Evolutionary conservation across 2,888 invertebrate species (phyloP).

Genomic region (Ligdia adustata): DNA sequence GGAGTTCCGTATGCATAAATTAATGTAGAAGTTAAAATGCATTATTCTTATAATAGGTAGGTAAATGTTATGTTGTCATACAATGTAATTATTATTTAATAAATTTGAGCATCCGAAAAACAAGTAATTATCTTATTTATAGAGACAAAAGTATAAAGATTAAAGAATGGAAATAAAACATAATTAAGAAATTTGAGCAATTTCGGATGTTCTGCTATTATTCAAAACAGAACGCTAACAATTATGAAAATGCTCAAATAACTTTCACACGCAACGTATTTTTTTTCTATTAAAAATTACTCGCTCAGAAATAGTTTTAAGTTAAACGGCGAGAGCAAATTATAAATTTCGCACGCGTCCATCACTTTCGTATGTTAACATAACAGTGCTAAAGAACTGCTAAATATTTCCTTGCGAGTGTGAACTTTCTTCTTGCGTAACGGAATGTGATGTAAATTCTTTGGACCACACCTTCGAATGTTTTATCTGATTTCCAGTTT

Average conservation of each 20-base stretch:
- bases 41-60: not conserved
- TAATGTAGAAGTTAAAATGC: too few relatives aligned
- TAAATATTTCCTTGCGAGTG: constrained; percentile 20
- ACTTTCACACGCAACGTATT: constrained; percentile 12
- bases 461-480: constrained; percentile 9
- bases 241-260: not conserved
- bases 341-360: constrained; percentile 34
- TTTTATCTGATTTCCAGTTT: constrained; percentile 4
- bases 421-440: constrained; percentile 27
- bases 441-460: constrained; percentile 14
- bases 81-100: too few relatives aligned
- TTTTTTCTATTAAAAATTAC: constrained; percentile 17
- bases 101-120: too few relatives aligned
- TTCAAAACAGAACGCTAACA: too few relatives aligned
- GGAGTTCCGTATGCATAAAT: constrained; percentile 11
- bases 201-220: too few relatives aligned
- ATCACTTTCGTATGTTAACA: constrained; percentile 35
- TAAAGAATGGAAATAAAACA: too few relatives aligned
- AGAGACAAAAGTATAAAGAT: too few relatives aligned
- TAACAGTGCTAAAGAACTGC: constrained; percentile 24
- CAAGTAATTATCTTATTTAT: too few relatives aligned
- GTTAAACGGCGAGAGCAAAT: constrained; percentile 27
- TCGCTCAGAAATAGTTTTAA: constrained; percentile 10
- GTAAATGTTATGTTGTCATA: not conserved
- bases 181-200: too few relatives aligned